These are phyloP conservation scores for Ormia ochracea DNA, from an alignment of 2,888 invertebrate species.

Conservation along the genomic window DNA sequence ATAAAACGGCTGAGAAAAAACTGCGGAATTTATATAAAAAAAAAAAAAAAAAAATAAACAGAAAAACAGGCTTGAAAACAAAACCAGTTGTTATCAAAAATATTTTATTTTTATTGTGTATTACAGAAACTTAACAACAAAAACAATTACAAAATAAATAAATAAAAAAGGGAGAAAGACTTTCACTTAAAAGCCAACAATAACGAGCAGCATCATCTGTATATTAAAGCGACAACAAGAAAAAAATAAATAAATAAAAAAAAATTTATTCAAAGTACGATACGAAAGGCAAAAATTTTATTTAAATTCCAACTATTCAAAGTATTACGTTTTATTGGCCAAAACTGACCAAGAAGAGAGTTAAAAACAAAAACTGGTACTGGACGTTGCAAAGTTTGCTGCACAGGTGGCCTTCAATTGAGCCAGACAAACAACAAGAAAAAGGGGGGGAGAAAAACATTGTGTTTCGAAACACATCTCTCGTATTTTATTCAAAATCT, in stretches of 20 bases:
- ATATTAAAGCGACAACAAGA: background rate
- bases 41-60: background rate
- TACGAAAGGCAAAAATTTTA: conserved; percentile 14
- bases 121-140: conserved; percentile 16
- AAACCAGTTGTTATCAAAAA: conserved; percentile 43
- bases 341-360: conserved; percentile 10
- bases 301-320: conserved; percentile 27
- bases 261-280: conserved; percentile 11
- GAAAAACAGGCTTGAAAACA: background rate
- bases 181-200: conserved; percentile 31
- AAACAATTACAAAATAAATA: background rate
- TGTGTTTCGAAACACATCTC: background rate
- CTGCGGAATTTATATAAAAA: conserved; percentile 8
- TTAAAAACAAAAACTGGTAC: conserved; percentile 8
- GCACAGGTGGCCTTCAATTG: conserved; percentile 44
- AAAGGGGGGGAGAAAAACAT: too few species aligned
- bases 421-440: background rate
- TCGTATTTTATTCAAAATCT: background rate
- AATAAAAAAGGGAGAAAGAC: conserved; percentile 51
- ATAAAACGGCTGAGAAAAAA: conserved; percentile 11
- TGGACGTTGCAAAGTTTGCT: background rate
- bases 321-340: conserved; percentile 19
- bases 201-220: conserved; percentile 8
- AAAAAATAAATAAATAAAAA: background rate
- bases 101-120: background rate